Conservation (phyloP, 1,140 invertebrate species). For the Drosophila albomicans region DNA sequence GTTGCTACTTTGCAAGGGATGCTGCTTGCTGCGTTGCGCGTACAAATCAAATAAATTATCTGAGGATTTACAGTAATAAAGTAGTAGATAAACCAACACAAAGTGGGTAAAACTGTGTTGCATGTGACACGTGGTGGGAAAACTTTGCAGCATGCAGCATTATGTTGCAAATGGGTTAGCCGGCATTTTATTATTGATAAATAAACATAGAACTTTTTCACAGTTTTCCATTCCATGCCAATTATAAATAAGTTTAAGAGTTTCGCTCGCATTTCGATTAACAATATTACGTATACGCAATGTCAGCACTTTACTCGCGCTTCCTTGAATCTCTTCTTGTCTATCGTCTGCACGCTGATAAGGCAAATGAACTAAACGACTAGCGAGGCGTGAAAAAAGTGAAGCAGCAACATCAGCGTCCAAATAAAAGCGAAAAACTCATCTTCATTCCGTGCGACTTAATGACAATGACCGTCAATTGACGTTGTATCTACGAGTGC, state of each 20-base stretch:
- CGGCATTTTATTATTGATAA: background rate
- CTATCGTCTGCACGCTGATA: conserved; percentile 18
- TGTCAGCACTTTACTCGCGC: background rate
- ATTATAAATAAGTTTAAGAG: background rate
- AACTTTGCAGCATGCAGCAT: conserved; percentile 2
- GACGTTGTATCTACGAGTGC: conserved; percentile 54
- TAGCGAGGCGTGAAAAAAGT: conserved; percentile 46
- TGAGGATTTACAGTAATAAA: conserved; percentile 82
- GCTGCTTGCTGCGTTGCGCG: conserved; percentile 53
- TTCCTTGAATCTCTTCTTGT: background rate
- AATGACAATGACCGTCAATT: conserved; percentile 81
- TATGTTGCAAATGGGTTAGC: background rate
- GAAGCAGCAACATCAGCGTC: conserved; percentile 6
- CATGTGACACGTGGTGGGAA: conserved; percentile 41
- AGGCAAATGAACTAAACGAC: conserved; percentile 59
- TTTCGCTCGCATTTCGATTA: background rate
- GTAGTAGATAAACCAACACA: conserved; percentile 79
- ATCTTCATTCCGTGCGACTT: conserved; percentile 73
- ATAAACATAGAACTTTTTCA: conserved; percentile 1
- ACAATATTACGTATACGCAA: conserved; percentile 20
- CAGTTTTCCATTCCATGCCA: background rate
- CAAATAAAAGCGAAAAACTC: conserved; percentile 67
- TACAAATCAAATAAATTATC: conserved; percentile 83
- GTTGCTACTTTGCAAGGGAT: conserved; percentile 61
- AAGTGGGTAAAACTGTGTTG: conserved; percentile 47